These are phyloP conservation scores for Drosophila lini DNA, from an alignment of 1,140 invertebrate species.

Conservation along the genomic window DNA sequence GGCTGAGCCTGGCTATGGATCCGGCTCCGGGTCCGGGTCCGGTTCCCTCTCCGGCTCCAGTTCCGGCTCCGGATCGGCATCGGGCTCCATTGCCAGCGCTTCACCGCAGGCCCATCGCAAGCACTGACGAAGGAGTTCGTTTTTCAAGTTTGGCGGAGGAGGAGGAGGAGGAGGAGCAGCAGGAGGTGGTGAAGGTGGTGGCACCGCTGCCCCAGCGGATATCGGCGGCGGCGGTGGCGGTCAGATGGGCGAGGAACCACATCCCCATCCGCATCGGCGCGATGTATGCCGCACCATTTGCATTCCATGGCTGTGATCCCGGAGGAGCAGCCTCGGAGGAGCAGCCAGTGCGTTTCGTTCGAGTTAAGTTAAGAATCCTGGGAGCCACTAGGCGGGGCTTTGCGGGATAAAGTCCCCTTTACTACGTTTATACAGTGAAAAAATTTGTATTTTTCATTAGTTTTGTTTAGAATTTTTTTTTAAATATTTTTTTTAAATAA, in stretches of 20 bases:
- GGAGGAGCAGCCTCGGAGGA: constrained; percentile 9
- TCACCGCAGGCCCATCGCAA: constrained; percentile 75
- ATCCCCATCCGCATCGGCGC: constrained; percentile 61
- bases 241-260: constrained; percentile 69
- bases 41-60: constrained; percentile 40
- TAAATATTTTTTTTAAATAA: no score
- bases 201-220: constrained; percentile 18
- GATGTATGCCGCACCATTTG: constrained; percentile 81
- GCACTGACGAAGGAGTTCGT: constrained; percentile 84
- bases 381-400: background rate
- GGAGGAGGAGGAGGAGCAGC: constrained; percentile 12
- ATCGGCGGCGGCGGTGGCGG: constrained; percentile 62
- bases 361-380: background rate
- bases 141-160: constrained; percentile 71
- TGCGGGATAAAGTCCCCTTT: background rate
- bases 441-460: background rate
- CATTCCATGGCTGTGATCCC: constrained; percentile 74
- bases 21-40: constrained; percentile 39
- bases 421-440: background rate
- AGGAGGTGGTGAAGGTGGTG: constrained; percentile 20
- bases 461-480: no score
- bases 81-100: constrained; percentile 50
- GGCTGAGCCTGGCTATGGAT: constrained; percentile 33
- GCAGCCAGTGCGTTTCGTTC: background rate
- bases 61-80: constrained; percentile 34